Conservation (phyloP, 2,797 vertebrate species). For the Hippocampus kuda region DNA sequence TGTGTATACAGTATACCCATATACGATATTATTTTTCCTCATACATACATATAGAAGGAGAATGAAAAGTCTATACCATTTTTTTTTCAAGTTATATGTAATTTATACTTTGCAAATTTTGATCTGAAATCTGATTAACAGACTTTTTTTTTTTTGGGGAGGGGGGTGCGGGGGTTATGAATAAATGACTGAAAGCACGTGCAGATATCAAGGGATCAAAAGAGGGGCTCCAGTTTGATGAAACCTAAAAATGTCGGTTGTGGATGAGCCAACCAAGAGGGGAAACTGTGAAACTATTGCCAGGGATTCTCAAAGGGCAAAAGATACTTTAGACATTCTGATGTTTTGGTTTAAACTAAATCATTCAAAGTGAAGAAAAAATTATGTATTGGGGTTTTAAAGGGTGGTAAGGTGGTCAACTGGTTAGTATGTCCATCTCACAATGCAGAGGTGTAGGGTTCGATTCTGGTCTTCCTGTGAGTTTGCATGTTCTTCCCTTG, state of each 20-base stretch:
- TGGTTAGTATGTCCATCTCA: too few relatives aligned
- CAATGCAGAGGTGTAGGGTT: too few relatives aligned
- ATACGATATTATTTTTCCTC: neutral
- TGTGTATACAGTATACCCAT: too few relatives aligned
- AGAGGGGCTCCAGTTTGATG: conserved; percentile 43
- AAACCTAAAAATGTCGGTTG: conserved; percentile 47
- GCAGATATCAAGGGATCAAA: conserved; percentile 58
- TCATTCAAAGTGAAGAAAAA: conserved; percentile 7
- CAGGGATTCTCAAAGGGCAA: conserved; percentile 22
- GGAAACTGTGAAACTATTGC: conserved; percentile 54
- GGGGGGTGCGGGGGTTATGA: conserved; percentile 25
- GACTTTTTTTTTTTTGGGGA: conserved; percentile 25
- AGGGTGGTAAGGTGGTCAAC: neutral
- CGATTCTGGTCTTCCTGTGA: too few relatives aligned
- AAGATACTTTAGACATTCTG: conserved; percentile 29
- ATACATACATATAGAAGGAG: neutral
- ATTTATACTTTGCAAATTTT: conserved; percentile 42
- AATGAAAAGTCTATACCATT: conserved; percentile 9
- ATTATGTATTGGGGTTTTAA: neutral
- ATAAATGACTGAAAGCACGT: conserved; percentile 49
- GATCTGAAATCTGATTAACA: conserved; percentile 47
- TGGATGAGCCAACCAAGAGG: conserved; percentile 55
- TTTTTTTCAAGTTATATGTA: conserved; percentile 15
- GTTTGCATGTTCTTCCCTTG: too few relatives aligned
- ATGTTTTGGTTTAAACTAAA: conserved; percentile 9